Percentiles rank a stretch among this genome's conserved stretches.
phyloP scores from a whole-genome alignment of 2,797 vertebrate species.

The Champsocephalus gunnari region DNA sequence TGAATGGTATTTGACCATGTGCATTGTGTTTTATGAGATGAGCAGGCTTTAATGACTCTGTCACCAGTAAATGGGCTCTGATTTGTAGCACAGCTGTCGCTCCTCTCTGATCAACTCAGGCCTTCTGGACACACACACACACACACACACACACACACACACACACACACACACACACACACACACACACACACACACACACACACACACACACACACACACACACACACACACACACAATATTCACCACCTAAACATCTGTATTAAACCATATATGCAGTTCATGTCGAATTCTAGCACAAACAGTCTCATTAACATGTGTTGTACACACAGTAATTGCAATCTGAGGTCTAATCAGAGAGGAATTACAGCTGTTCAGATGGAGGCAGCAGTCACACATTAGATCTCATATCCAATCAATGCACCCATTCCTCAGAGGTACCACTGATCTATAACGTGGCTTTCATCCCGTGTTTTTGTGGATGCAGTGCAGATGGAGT shows the following conservation, averaged over 20 bases:
- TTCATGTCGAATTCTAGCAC: conserved; percentile 62
- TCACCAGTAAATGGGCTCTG: conserved; percentile 84
- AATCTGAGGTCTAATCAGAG: conserved; percentile 69
- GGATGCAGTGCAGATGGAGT: conserved; percentile 45
- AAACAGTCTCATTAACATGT: conserved; percentile 63
- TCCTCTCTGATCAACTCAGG: conserved; percentile 72
- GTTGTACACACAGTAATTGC: conserved; percentile 72
- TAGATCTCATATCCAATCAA: conserved; percentile 72
- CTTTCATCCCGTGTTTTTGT: conserved; percentile 31
- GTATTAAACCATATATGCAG: conserved; percentile 44
- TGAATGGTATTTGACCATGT: conserved; percentile 75
- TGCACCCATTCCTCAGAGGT: conserved; percentile 62
- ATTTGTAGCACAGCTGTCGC: conserved; percentile 84
- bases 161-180: conserved; percentile 33
- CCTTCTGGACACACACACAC: conserved; percentile 61
- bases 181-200: conserved; percentile 21
- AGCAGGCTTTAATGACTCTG: conserved; percentile 84
- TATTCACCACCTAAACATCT: conserved; percentile 49
- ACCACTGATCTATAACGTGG: conserved; percentile 44
- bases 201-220: conserved; percentile 34
- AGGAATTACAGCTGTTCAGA: conserved; percentile 69
- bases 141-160: conserved; percentile 31
- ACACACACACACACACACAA: conserved; percentile 18
- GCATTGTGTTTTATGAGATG: conserved; percentile 83
- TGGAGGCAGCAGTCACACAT: conserved; percentile 61